A percentile compares a stretch with the other conserved stretches of the same genome.
Evolutionary conservation across 2,113 vertebrate species (phyloP).

Genomic region (Phocoena sinus): DNA sequence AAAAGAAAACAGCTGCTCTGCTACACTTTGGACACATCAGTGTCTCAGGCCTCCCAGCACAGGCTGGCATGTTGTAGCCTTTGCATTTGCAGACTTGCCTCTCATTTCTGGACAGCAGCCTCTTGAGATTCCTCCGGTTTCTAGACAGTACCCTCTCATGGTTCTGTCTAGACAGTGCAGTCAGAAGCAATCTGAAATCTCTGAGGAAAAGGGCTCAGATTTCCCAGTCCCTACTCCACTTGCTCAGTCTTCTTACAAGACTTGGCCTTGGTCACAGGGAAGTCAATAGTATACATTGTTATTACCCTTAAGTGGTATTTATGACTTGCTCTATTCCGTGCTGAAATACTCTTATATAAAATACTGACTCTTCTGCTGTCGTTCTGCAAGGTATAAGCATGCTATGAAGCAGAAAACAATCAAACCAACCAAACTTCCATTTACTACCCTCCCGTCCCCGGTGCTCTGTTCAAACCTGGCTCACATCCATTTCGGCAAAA

Average conservation of each 20-base stretch:
- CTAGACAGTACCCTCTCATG: neutral
- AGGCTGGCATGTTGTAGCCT: neutral
- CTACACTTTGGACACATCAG: neutral
- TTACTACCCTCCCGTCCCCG: neutral
- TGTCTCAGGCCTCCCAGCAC: neutral
- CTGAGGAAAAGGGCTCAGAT: neutral
- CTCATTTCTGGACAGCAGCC: neutral
- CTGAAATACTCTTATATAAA: neutral
- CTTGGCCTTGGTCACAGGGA: neutral
- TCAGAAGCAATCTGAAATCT: neutral
- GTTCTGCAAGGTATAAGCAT: neutral
- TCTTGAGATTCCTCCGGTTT: neutral
- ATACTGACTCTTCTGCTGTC: neutral
- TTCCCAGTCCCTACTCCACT: neutral
- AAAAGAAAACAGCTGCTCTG: neutral
- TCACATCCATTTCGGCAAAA: neutral
- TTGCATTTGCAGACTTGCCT: neutral
- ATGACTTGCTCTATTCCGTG: neutral
- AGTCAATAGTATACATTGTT: neutral
- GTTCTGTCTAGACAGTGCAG: neutral
- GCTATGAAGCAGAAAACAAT: neutral
- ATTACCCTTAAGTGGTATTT: neutral
- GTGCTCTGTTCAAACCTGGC: neutral
- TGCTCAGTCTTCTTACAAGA: neutral
- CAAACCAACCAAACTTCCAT: neutral